Evolutionary conservation across 1,140 invertebrate genomes (phyloP).

Genomic region (Druon quercuslanigerum): DNA sequence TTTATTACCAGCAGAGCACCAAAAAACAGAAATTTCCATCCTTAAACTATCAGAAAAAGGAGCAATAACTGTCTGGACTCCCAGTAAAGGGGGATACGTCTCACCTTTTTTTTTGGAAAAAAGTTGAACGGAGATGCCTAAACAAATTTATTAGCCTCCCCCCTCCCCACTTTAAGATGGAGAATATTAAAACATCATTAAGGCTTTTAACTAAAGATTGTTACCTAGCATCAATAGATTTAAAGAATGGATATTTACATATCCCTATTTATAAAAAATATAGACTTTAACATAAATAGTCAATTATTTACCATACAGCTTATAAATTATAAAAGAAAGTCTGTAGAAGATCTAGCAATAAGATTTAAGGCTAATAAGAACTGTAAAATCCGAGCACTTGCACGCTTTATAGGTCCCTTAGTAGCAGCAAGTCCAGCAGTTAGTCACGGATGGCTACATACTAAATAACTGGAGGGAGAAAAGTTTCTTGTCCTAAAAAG

Average conservation of each 20-base stretch:
- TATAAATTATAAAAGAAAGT: not conserved
- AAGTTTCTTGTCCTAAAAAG: slow-evolving; percentile 1
- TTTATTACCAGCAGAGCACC: not conserved
- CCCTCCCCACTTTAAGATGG: slow-evolving; percentile 25
- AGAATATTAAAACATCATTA: slow-evolving; percentile 25
- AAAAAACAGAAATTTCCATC: slow-evolving; percentile 20
- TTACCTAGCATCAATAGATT: slow-evolving; percentile 29
- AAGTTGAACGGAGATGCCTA: not conserved
- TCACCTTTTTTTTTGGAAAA: slow-evolving; percentile 29
- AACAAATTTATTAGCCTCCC: slow-evolving; percentile 33
- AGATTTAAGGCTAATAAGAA: not conserved
- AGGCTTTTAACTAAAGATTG: slow-evolving; percentile 16
- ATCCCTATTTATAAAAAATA: not conserved
- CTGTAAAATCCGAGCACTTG: not conserved
- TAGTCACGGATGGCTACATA: not conserved
- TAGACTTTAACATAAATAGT: slow-evolving; percentile 5
- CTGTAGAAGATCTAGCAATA: not conserved
- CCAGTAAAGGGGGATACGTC: not conserved
- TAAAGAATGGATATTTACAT: slow-evolving; percentile 1
- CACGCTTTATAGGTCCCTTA: not conserved
- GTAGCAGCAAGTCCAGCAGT: not conserved
- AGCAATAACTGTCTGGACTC: slow-evolving; percentile 15
- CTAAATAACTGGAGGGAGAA: not conserved
- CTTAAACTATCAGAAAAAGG: slow-evolving; percentile 24
- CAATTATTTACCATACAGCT: not conserved